These are phyloP conservation scores for Neodiprion lecontei DNA, from an alignment of 1,140 invertebrate species.

Conservation along the genomic window DNA sequence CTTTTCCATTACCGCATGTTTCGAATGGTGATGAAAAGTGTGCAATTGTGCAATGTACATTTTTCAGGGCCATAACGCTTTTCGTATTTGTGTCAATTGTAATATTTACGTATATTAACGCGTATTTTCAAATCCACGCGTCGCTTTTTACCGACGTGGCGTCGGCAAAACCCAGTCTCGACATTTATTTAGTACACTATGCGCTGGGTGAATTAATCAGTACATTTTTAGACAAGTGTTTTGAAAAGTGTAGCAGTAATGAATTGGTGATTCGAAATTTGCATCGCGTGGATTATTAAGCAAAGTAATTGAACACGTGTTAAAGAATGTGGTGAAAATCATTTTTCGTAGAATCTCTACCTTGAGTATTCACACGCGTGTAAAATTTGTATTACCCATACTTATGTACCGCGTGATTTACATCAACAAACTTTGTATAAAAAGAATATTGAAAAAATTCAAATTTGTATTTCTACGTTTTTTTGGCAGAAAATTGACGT, in stretches of 20 bases:
- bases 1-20: background rate
- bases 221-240: background rate
- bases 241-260: no score
- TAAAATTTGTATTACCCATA: background rate
- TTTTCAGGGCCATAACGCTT: background rate
- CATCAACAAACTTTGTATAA: conserved; percentile 3
- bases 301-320: background rate
- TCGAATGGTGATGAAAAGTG: background rate
- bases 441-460: no score
- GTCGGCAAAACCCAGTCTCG: background rate
- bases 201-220: no score
- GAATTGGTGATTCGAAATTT: background rate
- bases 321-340: conserved; percentile 10
- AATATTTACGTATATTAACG: background rate
- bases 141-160: background rate
- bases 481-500: background rate
- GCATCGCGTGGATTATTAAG: background rate
- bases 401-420: background rate
- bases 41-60: background rate
- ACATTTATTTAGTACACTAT: background rate
- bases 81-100: background rate
- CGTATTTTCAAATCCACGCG: conserved; percentile 11
- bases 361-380: background rate
- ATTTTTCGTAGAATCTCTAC: background rate
- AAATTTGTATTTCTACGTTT: conserved; percentile 13